Conservation (phyloP, 2,113 vertebrate species). For the Brachirus orientalis region DNA sequence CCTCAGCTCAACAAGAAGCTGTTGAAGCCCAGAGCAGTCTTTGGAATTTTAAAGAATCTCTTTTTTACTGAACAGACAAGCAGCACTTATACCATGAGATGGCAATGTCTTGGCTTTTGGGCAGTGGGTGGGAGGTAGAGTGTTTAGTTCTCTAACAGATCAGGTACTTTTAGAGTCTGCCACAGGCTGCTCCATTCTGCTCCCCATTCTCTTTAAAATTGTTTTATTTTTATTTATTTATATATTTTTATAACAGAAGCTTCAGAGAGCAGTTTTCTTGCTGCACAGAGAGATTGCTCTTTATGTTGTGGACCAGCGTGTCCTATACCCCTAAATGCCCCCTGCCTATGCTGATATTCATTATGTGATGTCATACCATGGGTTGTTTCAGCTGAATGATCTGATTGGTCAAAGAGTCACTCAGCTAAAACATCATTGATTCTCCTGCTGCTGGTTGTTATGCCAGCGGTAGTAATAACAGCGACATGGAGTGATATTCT, state of each 20-base stretch:
- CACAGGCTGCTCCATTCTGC: conserved; percentile 39
- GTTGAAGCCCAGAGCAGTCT: conserved; percentile 56
- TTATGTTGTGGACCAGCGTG: too few species aligned
- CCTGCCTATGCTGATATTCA: conserved; percentile 24
- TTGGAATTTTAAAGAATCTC: conserved; percentile 59
- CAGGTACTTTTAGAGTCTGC: conserved; percentile 48
- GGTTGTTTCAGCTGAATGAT: conserved; percentile 11
- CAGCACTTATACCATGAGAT: conserved; percentile 62
- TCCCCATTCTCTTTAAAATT: conserved; percentile 26
- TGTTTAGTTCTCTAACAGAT: conserved; percentile 57
- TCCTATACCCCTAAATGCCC: conserved; percentile 37
- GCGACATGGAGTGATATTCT: neutral
- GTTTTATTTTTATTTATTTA: neutral
- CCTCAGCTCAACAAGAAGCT: conserved; percentile 29
- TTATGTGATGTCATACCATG: conserved; percentile 32
- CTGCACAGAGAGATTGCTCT: conserved; percentile 24
- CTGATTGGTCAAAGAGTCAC: conserved; percentile 34
- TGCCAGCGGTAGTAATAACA: conserved; percentile 35
- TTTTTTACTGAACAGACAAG: conserved; percentile 51
- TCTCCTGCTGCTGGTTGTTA: conserved; percentile 30
- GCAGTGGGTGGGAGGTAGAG: conserved; percentile 34
- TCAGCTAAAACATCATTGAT: neutral
- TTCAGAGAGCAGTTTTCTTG: conserved; percentile 46
- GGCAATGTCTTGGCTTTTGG: conserved; percentile 36
- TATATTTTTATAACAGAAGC: conserved; percentile 33